phyloP scores from a whole-genome alignment of 2,797 vertebrate species.

The Enteromius viviparus region DNA sequence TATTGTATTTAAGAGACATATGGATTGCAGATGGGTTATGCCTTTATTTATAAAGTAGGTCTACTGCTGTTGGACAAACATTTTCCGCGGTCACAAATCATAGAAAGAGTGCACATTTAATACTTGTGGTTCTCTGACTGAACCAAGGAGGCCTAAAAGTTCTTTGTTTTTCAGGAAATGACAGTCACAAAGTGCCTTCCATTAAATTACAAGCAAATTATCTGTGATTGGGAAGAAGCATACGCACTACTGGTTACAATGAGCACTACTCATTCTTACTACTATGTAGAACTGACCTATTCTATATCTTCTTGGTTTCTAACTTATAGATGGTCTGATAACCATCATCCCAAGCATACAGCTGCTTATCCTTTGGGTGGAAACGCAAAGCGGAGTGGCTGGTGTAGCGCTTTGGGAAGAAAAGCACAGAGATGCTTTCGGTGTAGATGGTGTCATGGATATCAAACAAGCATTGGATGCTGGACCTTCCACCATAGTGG shows the following conservation, averaged over 20 bases:
- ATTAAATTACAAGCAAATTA: constrained; percentile 4
- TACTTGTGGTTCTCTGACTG: neutral
- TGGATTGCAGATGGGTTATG: neutral
- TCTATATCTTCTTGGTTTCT: constrained; percentile 70
- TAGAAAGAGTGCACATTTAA: neutral
- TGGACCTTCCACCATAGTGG: constrained; percentile 83
- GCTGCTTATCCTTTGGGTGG: constrained; percentile 85
- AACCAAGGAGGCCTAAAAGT: constrained; percentile 18
- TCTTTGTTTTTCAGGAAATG: constrained; percentile 15
- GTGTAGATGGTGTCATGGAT: constrained; percentile 77
- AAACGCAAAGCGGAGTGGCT: constrained; percentile 89
- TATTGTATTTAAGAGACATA: neutral
- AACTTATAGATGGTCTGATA: constrained; percentile 92
- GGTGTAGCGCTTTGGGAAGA: constrained; percentile 86
- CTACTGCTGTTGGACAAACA: neutral
- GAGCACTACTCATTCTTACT: neutral
- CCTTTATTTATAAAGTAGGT: constrained; percentile 3
- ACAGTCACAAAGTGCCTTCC: neutral
- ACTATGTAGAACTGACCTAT: constrained; percentile 35
- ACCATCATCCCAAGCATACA: constrained; percentile 94
- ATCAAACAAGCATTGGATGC: constrained; percentile 86
- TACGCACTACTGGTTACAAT: neutral
- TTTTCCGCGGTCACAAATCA: neutral
- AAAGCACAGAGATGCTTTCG: constrained; percentile 74
- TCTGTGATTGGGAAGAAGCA: neutral